These are phyloP conservation scores for Noctuana brunneofusca DNA, from an alignment of 2,888 invertebrate genomes.

Conservation along the genomic window DNA sequence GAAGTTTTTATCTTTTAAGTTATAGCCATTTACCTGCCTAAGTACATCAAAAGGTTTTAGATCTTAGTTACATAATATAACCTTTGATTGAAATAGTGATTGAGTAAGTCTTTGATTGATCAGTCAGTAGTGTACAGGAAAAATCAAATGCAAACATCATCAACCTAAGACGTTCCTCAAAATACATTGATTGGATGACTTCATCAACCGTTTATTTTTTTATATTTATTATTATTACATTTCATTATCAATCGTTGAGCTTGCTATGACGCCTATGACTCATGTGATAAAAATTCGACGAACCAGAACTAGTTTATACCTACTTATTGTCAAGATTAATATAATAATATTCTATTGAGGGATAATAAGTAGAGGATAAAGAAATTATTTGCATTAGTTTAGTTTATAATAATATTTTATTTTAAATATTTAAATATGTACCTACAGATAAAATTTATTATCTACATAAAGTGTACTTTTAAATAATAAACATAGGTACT, in stretches of 20 bases:
- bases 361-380: neutral
- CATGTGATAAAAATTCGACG: constrained; percentile 20
- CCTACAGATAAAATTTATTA: too few relatives aligned
- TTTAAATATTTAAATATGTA: too few relatives aligned
- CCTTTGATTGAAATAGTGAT: neutral
- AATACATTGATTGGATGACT: constrained; percentile 27
- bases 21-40: too few relatives aligned
- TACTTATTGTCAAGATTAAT: constrained; percentile 12
- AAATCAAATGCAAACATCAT: constrained; percentile 12
- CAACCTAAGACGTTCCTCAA: constrained; percentile 11
- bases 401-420: too few relatives aligned
- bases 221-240: constrained; percentile 20
- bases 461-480: too few relatives aligned
- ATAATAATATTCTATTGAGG: neutral
- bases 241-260: constrained; percentile 22
- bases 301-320: constrained; percentile 3
- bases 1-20: too few relatives aligned
- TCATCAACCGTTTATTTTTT: constrained; percentile 24
- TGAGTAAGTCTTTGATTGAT: too few relatives aligned
- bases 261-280: constrained; percentile 4
- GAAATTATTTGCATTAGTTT: too few relatives aligned
- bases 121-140: neutral
- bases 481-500: too few relatives aligned
- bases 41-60: neutral
- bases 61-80: too few relatives aligned